Base-by-base conservation (phyloP, 2,113 vertebrate species). In the Brachyistius frenatus region DNA sequence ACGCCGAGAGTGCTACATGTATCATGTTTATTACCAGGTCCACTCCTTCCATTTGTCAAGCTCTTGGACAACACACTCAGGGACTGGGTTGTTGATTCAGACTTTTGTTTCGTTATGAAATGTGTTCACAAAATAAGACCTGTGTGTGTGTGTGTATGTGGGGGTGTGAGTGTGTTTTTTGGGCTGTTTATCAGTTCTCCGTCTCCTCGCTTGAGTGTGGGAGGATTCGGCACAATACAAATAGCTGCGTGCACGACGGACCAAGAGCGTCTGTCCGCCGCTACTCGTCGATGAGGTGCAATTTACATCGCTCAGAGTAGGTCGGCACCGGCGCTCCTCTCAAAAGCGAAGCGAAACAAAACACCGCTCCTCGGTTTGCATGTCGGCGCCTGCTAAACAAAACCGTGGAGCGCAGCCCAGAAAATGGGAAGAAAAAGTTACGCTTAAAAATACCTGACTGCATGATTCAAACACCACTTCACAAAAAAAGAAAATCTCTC, bases 1-100 rank as follows among this genome's bases (percentile, higher is more conserved):
- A 39, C 30, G 84, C 50, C 70, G 47, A 55, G 33, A 62, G 76
- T 15, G 71, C 72, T 32, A 41, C 78, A 76, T 84, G 60, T 73
- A 41, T 78, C 75, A 66, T 36, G 54, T 85, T 72, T 70, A 49
- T 73, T 63, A 58, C 66, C 8, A 7, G 72, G 66, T 76, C 64
- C 68, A 68, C 79, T 84, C 79, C 76, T 76, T 80, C 58, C 75
- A 81, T 81, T 84, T 77, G 79, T 90, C 88, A 68, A 84, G 49
- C 55, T 78, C 63, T 85, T 81, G 71, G 87, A 88, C 83, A 77
- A 75, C 71, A 50, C 37, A 47, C 75, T 79, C 68, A 41, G 76
- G 88, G 78, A 86, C 70, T 70, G 78, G 63, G 39, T 79, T 79
- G 79, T 89, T 62, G 69, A 54, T 66, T 36, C 33, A 23, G 73